phyloP scores from a whole-genome alignment of 2,888 invertebrate genomes.

The Microdon myrmicae region DNA sequence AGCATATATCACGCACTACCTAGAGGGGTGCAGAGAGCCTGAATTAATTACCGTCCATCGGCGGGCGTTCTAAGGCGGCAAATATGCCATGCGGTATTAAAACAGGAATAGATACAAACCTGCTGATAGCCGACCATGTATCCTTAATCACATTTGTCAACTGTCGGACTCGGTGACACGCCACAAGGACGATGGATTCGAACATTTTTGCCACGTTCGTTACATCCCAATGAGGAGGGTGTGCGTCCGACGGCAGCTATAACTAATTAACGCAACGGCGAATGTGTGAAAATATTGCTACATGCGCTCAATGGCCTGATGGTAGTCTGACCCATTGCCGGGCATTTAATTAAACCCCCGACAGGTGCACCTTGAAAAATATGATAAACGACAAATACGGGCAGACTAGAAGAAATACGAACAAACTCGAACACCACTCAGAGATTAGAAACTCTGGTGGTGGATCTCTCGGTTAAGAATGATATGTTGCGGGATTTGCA shows the following conservation, averaged over 20 bases:
- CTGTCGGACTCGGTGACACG: slow-evolving; percentile 31
- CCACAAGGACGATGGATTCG: slow-evolving; percentile 11
- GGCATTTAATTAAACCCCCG: slow-evolving; percentile 41
- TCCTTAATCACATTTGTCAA: slow-evolving; percentile 51
- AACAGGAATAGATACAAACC: slow-evolving; percentile 33
- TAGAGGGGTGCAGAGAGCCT: slow-evolving; percentile 9
- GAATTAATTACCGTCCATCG: slow-evolving; percentile 51
- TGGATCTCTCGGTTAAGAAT: slow-evolving; percentile 19
- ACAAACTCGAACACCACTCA: neutral
- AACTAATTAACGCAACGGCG: slow-evolving; percentile 38
- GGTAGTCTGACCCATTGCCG: slow-evolving; percentile 40
- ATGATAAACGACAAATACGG: neutral
- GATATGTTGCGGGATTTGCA: slow-evolving; percentile 25
- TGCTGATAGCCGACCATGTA: slow-evolving; percentile 26
- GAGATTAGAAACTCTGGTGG: slow-evolving; percentile 27
- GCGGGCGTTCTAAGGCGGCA: slow-evolving; percentile 28
- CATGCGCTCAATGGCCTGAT: slow-evolving; percentile 11
- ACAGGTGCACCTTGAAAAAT: slow-evolving; percentile 32
- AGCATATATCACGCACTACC: slow-evolving; percentile 24
- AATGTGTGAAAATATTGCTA: slow-evolving; percentile 47
- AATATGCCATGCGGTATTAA: slow-evolving; percentile 34
- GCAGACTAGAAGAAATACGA: neutral
- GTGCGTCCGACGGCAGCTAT: neutral
- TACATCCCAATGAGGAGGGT: neutral
- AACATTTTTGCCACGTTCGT: slow-evolving; percentile 15